phyloP scores from a whole-genome alignment of 2,888 invertebrate species.

The Tetropium fuscum region DNA sequence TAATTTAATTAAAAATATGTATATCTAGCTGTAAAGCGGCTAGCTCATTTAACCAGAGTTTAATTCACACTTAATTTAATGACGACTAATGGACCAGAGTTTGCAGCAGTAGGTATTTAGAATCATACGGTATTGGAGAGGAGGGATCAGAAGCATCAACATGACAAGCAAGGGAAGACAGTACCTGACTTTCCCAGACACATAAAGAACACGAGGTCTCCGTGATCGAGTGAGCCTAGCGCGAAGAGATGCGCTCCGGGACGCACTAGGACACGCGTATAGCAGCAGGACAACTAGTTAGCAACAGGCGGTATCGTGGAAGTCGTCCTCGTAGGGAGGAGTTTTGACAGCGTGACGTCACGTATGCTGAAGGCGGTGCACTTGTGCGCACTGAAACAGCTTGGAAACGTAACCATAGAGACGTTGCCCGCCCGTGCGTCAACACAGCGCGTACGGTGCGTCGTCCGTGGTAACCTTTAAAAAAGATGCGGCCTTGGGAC shows the following conservation, averaged over 20 bases:
- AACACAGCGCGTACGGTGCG: constrained; percentile 58
- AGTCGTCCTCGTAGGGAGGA: constrained; percentile 61
- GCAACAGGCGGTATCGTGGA: constrained; percentile 66
- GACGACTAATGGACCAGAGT: constrained; percentile 24
- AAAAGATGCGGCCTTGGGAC: constrained; percentile 52
- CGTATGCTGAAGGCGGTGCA: constrained; percentile 61
- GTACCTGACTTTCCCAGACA: constrained; percentile 59
- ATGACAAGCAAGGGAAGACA: constrained; percentile 36
- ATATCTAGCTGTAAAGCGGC: background rate
- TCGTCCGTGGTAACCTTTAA: constrained; percentile 62
- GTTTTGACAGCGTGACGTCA: constrained; percentile 61
- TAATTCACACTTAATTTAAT: constrained; percentile 34
- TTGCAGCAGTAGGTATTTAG: constrained; percentile 14
- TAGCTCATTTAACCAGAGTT: constrained; percentile 17
- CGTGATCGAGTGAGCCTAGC: constrained; percentile 41
- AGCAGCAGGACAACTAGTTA: constrained; percentile 63
- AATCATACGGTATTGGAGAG: constrained; percentile 4
- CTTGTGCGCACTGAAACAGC: constrained; percentile 61
- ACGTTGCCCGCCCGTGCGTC: constrained; percentile 62
- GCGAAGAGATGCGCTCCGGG: constrained; percentile 42
- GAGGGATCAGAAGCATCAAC: constrained; percentile 25
- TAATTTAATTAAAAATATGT: constrained; percentile 8
- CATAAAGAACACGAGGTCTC: constrained; percentile 55
- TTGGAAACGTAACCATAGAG: constrained; percentile 60
- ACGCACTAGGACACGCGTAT: constrained; percentile 59